Evolutionary conservation across 2,113 vertebrate genomes (phyloP), one percentile per base, ranked within the genome.

Genomic region (Phyllostomus discolor): DNA sequence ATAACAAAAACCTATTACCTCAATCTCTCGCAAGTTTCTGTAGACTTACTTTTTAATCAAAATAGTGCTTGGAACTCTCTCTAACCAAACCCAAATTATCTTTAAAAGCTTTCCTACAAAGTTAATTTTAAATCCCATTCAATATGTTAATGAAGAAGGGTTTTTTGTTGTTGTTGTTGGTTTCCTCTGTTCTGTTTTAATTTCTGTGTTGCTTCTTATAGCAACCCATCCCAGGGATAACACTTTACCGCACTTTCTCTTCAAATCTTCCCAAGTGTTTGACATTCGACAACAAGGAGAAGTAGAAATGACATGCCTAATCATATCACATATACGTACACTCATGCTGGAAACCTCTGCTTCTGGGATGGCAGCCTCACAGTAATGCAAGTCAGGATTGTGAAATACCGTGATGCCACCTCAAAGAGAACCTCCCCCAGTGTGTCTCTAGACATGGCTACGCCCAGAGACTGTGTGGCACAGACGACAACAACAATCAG

Each of bases 381-480:
- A 85, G 90, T 84, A 91, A 80, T 69, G 76, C 72, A 80, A 90
- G 91, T 85, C 83, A 70, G 85, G 59, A 1, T 6, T 95, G 78
- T 75, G 80, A 96, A 82, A 93, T 64, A 46, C 22, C 16, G 26
- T 62, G 70, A 54, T 59, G 59, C 24, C 9, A 75, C 92, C 89
- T 1, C 0, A 59, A 31, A 67, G 79, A 85, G 67, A n/a, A 72
- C 48, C 90, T 52, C 17, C 94, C 69, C 57, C 10, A 35, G 46
- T 38, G 43, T 33, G 70, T 35, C 88, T 95, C 89, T 11, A 78
- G 35, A 76, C 94, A 67, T 52, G 89, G 85, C 66, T 17, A 72
- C 75, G 48, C 54, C 81, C 91, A 93, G 72, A 90, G 41, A 81
- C 46, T 43, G 75, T 43, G 75, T 31, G 46, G 88, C 59, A 12